Base-by-base conservation (phyloP, 2,113 vertebrate genomes). In the Parotia lawesii region DNA sequence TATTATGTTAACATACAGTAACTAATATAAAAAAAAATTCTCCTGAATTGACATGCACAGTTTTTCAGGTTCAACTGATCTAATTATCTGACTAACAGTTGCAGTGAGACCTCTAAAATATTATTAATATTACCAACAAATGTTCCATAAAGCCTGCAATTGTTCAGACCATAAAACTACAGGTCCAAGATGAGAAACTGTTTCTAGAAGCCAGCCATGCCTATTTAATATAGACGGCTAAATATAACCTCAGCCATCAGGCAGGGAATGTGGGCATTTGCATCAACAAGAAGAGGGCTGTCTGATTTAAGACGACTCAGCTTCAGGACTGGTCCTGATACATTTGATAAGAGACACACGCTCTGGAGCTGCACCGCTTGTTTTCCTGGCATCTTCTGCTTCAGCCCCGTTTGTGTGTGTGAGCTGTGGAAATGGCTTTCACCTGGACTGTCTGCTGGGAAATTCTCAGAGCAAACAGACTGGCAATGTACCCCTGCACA, bases 61-160 rank as follows among this genome's bases (percentile, higher is more conserved):
- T 95, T 96, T 96, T 94, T 84, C 93, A 90, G 91, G 94, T 94
- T 96, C 93, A 96, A 62, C 87, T 7, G 10, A 90, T 95, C 89
- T 96, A 95, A 96, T 95, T 96, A 95, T 94, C 93, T 95, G 94
- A 94, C 89, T 96, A 96, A 94, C 82, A 95, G 91, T 86, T 96
- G 86, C 75, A 91, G 53, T 91, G 82, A 96, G 90, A 96, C 91
- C 91, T 92, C 94, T 91, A 94, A 96, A 92, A 95, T 89, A 92
- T 90, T 31, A 97, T 94, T 95, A 96, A 91, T 91, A 94, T 94
- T 96, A 91, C 79, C 89, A 89, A 91, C 87, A 94, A 94, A 94
- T 96, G 87, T 93, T 94, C 91, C 78, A 62, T 29, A 38, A 64
- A 95, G 92, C 56, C 87, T 66, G 85, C 82, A 92, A 85, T 96